phyloP scores from a whole-genome alignment of 1,140 invertebrate species.

The Dendrolimus punctatus region DNA sequence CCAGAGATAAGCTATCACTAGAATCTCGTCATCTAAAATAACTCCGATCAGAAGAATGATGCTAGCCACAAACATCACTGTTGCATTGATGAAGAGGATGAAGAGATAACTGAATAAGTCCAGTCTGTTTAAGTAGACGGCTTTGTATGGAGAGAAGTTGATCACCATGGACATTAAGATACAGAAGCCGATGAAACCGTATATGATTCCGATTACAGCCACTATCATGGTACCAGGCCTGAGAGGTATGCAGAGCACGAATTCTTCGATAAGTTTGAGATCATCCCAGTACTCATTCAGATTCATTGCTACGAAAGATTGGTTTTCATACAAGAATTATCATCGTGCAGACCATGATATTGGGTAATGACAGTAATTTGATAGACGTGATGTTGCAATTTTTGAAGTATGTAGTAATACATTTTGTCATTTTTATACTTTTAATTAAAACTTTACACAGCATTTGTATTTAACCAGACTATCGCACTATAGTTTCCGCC shows the following conservation, averaged over 20 bases:
- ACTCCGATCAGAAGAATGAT: slow-evolving; percentile 7
- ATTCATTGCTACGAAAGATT: background rate
- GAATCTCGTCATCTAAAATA: background rate
- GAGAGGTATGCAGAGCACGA: slow-evolving; percentile 10
- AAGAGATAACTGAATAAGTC: slow-evolving; percentile 8
- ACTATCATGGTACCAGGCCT: slow-evolving; percentile 4
- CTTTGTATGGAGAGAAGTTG: slow-evolving; percentile 4
- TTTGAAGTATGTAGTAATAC: too few species aligned
- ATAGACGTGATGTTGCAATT: too few species aligned
- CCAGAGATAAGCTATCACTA: slow-evolving; percentile 5
- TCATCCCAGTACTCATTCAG: slow-evolving; percentile 5
- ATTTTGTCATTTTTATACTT: too few species aligned
- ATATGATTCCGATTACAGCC: slow-evolving; percentile 3
- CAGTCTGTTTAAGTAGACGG: slow-evolving; percentile 5
- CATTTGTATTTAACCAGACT: too few species aligned
- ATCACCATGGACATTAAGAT: slow-evolving; percentile 5
- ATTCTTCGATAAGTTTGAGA: slow-evolving; percentile 1
- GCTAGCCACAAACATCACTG: slow-evolving; percentile 6
- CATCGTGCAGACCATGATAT: too few species aligned
- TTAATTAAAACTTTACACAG: too few species aligned
- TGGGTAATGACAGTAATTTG: too few species aligned
- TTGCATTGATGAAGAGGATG: background rate
- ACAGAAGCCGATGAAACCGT: slow-evolving; percentile 9
- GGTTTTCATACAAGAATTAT: too few species aligned
- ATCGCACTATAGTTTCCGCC: too few species aligned